Percentiles rank a stretch among this genome's conserved stretches.
phyloP scores from a whole-genome alignment of 2,113 vertebrate genomes.

The Petrocephalus microphthalmus region DNA sequence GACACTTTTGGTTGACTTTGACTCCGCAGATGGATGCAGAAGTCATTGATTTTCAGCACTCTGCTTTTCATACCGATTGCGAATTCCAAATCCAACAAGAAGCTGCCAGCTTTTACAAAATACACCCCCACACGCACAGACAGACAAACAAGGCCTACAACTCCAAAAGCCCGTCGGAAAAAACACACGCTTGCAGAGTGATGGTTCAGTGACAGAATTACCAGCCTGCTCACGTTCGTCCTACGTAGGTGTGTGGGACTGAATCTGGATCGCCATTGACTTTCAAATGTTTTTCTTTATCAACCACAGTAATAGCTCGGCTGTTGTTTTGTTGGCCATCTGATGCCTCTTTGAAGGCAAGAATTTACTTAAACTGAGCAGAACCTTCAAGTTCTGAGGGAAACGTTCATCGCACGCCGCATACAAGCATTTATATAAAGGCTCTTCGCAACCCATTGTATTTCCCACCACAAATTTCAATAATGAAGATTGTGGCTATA shows the following conservation, averaged over 20 bases:
- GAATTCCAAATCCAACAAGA: not conserved
- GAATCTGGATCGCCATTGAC: not conserved
- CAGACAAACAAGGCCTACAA: not conserved
- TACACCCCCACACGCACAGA: not conserved
- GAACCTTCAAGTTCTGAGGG: not conserved
- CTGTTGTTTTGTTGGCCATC: not conserved
- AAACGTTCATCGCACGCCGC: not conserved
- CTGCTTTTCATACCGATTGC: not conserved
- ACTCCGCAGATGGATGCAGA: not conserved
- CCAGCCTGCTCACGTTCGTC: not conserved
- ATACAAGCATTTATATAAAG: not conserved
- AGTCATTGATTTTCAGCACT: not conserved
- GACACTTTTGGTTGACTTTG: not conserved
- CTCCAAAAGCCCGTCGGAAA: not conserved
- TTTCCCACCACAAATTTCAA: not conserved
- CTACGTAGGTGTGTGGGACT: not conserved
- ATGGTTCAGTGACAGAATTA: not conserved
- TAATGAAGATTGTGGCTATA: not conserved
- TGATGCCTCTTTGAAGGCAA: not conserved
- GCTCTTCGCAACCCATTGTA: not conserved
- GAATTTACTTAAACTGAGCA: not conserved
- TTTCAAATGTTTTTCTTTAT: not conserved
- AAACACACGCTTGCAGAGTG: not conserved
- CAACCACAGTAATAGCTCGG: not conserved
- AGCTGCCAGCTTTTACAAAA: not conserved